phyloP scores from a whole-genome alignment of 2,113 vertebrate genomes.

The Murina feae region DNA sequence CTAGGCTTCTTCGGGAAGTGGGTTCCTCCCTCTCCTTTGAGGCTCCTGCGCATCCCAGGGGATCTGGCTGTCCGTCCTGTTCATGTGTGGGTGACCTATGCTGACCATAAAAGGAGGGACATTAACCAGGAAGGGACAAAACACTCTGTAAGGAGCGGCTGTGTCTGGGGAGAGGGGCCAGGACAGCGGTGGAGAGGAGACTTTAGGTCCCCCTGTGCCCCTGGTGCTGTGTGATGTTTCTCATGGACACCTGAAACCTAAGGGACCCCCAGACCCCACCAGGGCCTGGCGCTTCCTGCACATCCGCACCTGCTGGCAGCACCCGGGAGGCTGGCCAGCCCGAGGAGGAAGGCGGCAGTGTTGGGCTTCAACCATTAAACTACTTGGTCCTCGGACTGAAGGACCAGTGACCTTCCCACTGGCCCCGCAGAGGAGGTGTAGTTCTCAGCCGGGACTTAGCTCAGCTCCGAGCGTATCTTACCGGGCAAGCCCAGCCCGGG shows the following conservation, averaged over 20 bases:
- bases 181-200: background rate
- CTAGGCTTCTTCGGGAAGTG: background rate
- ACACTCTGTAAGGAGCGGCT: background rate
- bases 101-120: background rate
- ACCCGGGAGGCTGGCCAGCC: background rate
- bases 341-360: accelerated
- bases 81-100: background rate
- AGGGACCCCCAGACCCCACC: accelerated
- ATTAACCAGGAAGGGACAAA: background rate
- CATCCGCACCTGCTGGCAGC: too few relatives aligned
- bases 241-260: background rate
- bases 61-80: background rate
- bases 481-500: background rate
- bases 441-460: background rate
- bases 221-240: background rate
- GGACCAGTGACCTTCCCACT: too few relatives aligned
- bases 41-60: background rate
- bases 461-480: accelerated
- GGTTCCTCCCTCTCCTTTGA: background rate
- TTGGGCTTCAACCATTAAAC: too few relatives aligned
- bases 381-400: background rate
- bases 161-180: too few relatives aligned
- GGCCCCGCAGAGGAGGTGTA: background rate
- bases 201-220: background rate
- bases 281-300: background rate